Base-by-base conservation (phyloP, 2,113 vertebrate genomes). In the Pseudois nayaur region DNA sequence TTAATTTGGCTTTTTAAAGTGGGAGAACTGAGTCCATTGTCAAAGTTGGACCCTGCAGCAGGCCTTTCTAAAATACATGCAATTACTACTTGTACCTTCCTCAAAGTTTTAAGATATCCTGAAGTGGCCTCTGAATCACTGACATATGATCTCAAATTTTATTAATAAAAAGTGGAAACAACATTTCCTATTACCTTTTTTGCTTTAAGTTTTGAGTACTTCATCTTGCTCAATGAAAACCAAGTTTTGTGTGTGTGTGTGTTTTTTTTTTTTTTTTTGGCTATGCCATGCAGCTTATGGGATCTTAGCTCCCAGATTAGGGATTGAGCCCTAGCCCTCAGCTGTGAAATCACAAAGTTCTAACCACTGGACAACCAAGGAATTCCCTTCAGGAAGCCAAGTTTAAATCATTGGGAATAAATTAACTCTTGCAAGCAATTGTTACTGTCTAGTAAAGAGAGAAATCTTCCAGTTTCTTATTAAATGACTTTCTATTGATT, bases 41-140 rank as follows among this genome's bases (percentile, higher is more conserved):
- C 29, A 81, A 60, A 40, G 48, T 8, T 67, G 16, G 7, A 31
- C 36, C 14, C 1, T 29, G 1, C 1, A 10, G 1, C 11, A 89
- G 23, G 5, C 7, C 15, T 52, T 17, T n/a, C 8, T 25, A 48
- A 57, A 33, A 10, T 27, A 25, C 0, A 0, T 74, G 0, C 27
- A 27, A 43, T 62, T 52, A 88, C 2, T 5, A 1, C 0, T 31
- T 17, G 11, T 31, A 19, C 0, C 0, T 71, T 76, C 21, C 21
- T 21, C 17, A 8, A 50, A 54, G 64, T 52, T 25, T 36, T 43
- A 45, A 52, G 29, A 29, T 64, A 4, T 3, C 1, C 19, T 27
- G 1, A 60, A 43, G 21, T 55, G 16, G 8, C 6, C 16, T 89
- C 17, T 74, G 12, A 6, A 76, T 79, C 50, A 74, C 7, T 1